A percentile compares a stretch with the other conserved stretches of the same genome.
Evolutionary conservation across 2,888 invertebrate genomes (phyloP).

Genomic region (Hesperia comma): DNA sequence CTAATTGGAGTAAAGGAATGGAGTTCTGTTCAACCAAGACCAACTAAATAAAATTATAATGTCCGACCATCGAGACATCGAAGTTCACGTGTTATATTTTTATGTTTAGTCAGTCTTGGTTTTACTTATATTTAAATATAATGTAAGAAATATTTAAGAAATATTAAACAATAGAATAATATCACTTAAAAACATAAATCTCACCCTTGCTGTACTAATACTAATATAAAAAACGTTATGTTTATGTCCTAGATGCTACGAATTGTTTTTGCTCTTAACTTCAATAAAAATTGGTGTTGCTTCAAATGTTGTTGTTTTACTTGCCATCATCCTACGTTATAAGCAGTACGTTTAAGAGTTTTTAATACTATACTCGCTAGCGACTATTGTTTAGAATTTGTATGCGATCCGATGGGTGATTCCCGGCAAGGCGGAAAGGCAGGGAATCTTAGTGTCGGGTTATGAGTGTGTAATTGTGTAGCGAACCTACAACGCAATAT

Average conservation of each 20-base stretch:
- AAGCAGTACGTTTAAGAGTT: too few relatives aligned
- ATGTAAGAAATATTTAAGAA: constrained; percentile 29
- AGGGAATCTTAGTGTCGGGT: too few relatives aligned
- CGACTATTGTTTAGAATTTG: too few relatives aligned
- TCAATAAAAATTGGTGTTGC: constrained; percentile 77
- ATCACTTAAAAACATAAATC: constrained; percentile 50
- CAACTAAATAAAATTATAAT: constrained; percentile 78
- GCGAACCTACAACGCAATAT: too few relatives aligned
- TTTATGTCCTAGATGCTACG: constrained; percentile 59
- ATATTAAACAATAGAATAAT: constrained; percentile 41
- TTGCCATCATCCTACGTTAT: constrained; percentile 32
- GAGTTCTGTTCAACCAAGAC: constrained; percentile 85
- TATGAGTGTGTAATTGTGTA: too few relatives aligned
- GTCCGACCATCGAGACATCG: constrained; percentile 61
- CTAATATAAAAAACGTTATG: constrained; percentile 39
- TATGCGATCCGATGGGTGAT: too few relatives aligned
- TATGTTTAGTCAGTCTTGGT: constrained; percentile 85
- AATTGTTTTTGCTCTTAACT: constrained; percentile 70
- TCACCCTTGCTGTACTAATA: constrained; percentile 53
- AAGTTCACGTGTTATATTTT: constrained; percentile 64
- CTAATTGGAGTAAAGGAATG: constrained; percentile 81
- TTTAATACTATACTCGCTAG: too few relatives aligned
- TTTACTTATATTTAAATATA: constrained; percentile 60
- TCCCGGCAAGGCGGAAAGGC: too few relatives aligned
- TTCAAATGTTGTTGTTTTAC: constrained; percentile 50